A percentile compares a stretch with the other conserved stretches of the same genome.
phyloP scores from a whole-genome alignment of 2,113 vertebrate species.

The Calyptommatus sinebrachiatus region DNA sequence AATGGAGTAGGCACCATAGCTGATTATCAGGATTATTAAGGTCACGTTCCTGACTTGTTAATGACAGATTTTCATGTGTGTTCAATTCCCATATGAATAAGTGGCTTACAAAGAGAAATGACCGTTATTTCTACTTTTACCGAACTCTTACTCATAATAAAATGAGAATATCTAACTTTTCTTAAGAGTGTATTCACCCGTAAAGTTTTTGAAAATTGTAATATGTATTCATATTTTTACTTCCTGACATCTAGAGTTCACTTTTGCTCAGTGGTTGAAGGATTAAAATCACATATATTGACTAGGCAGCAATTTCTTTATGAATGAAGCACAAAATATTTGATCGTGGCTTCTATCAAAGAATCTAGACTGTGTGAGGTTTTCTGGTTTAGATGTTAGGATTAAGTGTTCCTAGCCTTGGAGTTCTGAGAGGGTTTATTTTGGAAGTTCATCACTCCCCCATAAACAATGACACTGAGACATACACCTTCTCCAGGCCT shows the following conservation, averaged over 20 bases:
- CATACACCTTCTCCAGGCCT: too few species aligned
- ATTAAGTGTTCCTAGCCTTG: too few species aligned
- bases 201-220: constrained; percentile 35
- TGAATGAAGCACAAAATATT: constrained; percentile 73
- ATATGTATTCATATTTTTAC: not conserved
- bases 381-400: too few species aligned
- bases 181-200: constrained; percentile 33
- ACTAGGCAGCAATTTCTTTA: constrained; percentile 26
- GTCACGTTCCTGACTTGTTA: constrained; percentile 51
- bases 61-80: constrained; percentile 61
- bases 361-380: constrained; percentile 3
- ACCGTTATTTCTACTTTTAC: constrained; percentile 54
- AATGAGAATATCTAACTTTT: constrained; percentile 38
- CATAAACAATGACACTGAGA: too few species aligned
- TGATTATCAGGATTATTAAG: constrained; percentile 56
- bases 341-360: constrained; percentile 69
- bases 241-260: too few species aligned
- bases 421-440: too few species aligned
- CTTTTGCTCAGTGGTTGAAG: constrained; percentile 9
- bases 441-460: too few species aligned
- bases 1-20: constrained; percentile 50
- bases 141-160: constrained; percentile 47
- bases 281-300: constrained; percentile 37
- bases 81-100: constrained; percentile 63
- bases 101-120: constrained; percentile 49